A percentile compares a stretch with the other conserved stretches of the same genome.
Conservation (phyloP, 2,113 vertebrate species). For the Carlito syrichta region DNA sequence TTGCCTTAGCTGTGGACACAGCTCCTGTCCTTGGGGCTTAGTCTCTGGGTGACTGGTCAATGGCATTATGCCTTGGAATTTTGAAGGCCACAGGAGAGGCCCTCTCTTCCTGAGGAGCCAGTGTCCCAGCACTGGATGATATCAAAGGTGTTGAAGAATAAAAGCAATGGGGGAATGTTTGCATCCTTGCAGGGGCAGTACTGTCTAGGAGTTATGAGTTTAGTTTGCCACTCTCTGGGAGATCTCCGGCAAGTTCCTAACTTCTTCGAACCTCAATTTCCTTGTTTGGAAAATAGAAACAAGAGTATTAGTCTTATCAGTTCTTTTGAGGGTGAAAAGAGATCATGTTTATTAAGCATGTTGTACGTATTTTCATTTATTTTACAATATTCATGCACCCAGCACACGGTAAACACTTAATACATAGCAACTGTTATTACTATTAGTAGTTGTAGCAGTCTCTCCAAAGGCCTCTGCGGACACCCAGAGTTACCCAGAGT, state of each 20-base stretch:
- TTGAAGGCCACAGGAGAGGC: not conserved
- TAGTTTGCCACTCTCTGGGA: not conserved
- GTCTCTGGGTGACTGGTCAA: not conserved
- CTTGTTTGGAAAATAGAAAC: not conserved
- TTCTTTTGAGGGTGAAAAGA: not conserved
- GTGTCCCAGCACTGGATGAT: not conserved
- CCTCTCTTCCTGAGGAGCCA: not conserved
- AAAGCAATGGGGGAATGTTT: not conserved
- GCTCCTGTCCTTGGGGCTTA: not conserved
- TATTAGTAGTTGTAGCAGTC: too few species aligned
- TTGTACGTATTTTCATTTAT: not conserved
- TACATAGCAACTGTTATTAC: not conserved
- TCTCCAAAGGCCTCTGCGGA: not conserved
- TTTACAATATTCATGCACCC: not conserved
- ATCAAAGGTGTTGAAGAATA: not conserved
- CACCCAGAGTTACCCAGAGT: not conserved
- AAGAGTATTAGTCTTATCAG: not conserved
- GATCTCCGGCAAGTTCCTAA: not conserved
- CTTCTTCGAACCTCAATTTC: not conserved
- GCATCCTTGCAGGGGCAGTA: not conserved
- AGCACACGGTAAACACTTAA: not conserved
- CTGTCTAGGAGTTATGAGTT: too few species aligned
- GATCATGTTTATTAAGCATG: not conserved
- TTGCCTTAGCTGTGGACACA: not conserved
- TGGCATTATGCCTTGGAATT: not conserved